Evolutionary conservation across 2,888 invertebrate genomes (phyloP).

Genomic region (Rhagonycha fulva): DNA sequence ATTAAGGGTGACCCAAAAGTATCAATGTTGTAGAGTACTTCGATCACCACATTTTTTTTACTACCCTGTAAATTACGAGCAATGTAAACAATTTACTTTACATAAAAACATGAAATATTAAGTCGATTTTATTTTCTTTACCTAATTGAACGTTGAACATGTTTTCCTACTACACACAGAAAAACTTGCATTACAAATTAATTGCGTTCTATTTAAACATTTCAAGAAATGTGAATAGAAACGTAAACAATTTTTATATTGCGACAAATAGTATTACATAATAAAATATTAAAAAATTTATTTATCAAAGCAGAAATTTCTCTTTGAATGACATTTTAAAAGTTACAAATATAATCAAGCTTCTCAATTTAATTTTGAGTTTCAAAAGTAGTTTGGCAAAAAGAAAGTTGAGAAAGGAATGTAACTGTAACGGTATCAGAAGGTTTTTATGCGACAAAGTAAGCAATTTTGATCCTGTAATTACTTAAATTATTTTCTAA

Average conservation of each 20-base stretch:
- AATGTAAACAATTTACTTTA: slow-evolving; percentile 1
- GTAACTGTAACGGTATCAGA: background rate
- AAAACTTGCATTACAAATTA: background rate
- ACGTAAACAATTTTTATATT: background rate
- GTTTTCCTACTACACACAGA: background rate
- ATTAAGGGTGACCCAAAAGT: background rate
- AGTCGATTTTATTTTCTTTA: slow-evolving; percentile 5
- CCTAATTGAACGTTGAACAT: slow-evolving; percentile 8
- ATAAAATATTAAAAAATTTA: too few relatives aligned
- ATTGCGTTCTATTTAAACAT: background rate
- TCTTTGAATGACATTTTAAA: background rate
- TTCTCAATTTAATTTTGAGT: background rate
- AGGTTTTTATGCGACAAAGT: background rate
- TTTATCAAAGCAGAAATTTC: background rate
- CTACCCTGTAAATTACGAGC: background rate
- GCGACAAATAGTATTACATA: too few relatives aligned
- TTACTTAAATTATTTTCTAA: background rate
- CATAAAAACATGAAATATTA: slow-evolving; percentile 13
- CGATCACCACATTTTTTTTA: background rate
- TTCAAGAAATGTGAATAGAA: background rate
- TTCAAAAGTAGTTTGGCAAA: background rate
- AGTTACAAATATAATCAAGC: background rate
- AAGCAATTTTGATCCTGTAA: background rate
- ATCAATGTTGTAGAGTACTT: background rate
- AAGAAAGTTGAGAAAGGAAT: background rate